These are phyloP conservation scores for Scyliorhinus canicula DNA, from an alignment of 2,797 vertebrate species.

Conservation along the genomic window DNA sequence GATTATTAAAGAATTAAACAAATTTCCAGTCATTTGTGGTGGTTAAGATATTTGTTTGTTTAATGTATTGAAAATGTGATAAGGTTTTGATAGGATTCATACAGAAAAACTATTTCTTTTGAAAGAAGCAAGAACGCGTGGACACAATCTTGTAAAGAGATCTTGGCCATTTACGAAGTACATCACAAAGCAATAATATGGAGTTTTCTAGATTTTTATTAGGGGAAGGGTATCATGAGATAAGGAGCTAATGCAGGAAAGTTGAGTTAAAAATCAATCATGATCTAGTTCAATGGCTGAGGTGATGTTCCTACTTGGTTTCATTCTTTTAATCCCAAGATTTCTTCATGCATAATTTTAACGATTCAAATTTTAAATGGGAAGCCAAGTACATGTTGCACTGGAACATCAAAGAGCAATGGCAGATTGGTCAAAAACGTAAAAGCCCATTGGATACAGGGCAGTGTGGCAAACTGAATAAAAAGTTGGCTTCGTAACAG, in stretches of 20 bases:
- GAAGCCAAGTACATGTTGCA: not conserved
- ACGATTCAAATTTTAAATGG: not conserved
- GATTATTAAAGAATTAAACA: not conserved
- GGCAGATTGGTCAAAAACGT: no score
- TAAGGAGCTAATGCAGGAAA: not conserved
- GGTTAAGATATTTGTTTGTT: not conserved
- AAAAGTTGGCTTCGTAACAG: no score
- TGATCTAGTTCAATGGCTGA: not conserved
- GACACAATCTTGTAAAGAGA: not conserved
- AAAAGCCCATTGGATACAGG: no score
- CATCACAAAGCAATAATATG: not conserved
- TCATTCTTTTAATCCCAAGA: not conserved
- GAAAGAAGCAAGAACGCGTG: not conserved
- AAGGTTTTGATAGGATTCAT: not conserved
- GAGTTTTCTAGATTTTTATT: not conserved
- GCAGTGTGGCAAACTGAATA: no score
- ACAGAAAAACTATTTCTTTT: not conserved
- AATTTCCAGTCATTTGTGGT: not conserved
- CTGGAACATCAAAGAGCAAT: not conserved
- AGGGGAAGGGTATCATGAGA: no score
- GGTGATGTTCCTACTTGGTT: not conserved
- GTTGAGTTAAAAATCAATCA: no score
- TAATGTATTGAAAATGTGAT: not conserved
- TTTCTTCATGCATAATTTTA: not conserved
- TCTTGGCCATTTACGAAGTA: not conserved